phyloP scores from a whole-genome alignment of 2,797 vertebrate genomes.

The Coranthus polyacanthus region DNA sequence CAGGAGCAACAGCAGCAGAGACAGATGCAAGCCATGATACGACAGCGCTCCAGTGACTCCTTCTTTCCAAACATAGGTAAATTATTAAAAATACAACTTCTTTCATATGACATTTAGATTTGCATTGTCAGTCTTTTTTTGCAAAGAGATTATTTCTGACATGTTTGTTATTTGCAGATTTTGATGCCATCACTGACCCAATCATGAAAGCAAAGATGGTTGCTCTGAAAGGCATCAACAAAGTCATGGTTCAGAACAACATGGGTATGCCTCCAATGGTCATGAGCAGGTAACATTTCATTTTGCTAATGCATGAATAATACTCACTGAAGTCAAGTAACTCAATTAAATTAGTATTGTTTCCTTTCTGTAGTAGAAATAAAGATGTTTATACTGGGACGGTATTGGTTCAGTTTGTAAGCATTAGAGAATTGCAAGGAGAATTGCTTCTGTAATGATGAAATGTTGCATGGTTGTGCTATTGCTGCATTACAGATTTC shows the following conservation, averaged over 20 bases:
- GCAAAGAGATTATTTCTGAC: slow-evolving; percentile 30
- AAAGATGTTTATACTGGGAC: not conserved
- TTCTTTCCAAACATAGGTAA: slow-evolving; percentile 99
- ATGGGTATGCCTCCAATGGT: slow-evolving; percentile 96
- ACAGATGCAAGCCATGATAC: slow-evolving; percentile 99
- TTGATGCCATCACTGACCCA: slow-evolving; percentile 97
- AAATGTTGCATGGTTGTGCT: not conserved
- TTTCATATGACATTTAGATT: not conserved
- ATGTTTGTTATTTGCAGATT: slow-evolving; percentile 85
- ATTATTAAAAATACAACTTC: not conserved
- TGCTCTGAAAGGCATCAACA: slow-evolving; percentile 98
- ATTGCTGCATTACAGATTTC: slow-evolving; percentile 85
- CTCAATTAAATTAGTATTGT: not conserved
- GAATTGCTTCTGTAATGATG: not conserved
- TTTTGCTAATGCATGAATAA: not conserved
- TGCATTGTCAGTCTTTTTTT: not conserved
- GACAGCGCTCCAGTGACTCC: slow-evolving; percentile 93
- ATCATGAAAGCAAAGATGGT: slow-evolving; percentile 99
- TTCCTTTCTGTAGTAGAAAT: not conserved
- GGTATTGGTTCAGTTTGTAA: slow-evolving; percentile 5
- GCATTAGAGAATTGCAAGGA: too few species aligned
- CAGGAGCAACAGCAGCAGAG: slow-evolving; percentile 98
- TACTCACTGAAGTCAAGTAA: not conserved
- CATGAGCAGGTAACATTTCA: slow-evolving; percentile 91
- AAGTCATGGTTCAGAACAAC: slow-evolving; percentile 99